These are phyloP conservation scores for Cotesia typhae DNA, from an alignment of 1,140 invertebrate species.

Conservation along the genomic window DNA sequence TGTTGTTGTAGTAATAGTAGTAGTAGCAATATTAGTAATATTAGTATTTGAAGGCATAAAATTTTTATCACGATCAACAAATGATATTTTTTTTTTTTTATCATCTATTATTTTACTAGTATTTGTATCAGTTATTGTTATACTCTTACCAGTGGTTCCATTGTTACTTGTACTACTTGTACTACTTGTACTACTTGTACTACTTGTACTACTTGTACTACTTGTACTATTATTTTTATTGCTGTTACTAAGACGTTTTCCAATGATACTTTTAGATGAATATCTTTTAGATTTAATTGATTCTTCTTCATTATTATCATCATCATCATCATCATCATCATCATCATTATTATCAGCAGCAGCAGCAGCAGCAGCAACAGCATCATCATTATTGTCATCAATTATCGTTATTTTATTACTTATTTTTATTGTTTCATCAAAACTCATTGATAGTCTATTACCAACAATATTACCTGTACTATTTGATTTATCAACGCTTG, in stretches of 20 bases:
- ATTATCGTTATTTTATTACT: constrained; percentile 36
- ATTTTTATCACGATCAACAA: constrained; percentile 50
- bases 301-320: too few relatives aligned
- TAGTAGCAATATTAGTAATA: too few relatives aligned
- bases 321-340: constrained; percentile 25
- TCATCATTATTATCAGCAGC: too few relatives aligned
- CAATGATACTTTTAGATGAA: too few relatives aligned
- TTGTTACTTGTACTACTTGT: background rate
- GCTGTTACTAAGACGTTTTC: background rate
- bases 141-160: constrained; percentile 15
- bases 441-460: constrained; percentile 49
- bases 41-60: constrained; percentile 45
- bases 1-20: too few relatives aligned
- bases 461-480: too few relatives aligned
- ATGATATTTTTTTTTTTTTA: constrained; percentile 48
- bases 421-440: constrained; percentile 47
- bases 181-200: too few relatives aligned
- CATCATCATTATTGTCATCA: constrained; percentile 23
- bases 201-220: constrained; percentile 6
- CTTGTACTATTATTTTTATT: constrained; percentile 7
- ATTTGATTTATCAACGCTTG: constrained; percentile 37
- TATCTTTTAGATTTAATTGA: constrained; percentile 37
- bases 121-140: background rate
- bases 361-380: too few relatives aligned
- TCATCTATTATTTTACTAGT: constrained; percentile 42